Percentiles rank a stretch among this genome's conserved stretches.
Conservation (phyloP, 2,113 vertebrate species). For the Raja brachyura region DNA sequence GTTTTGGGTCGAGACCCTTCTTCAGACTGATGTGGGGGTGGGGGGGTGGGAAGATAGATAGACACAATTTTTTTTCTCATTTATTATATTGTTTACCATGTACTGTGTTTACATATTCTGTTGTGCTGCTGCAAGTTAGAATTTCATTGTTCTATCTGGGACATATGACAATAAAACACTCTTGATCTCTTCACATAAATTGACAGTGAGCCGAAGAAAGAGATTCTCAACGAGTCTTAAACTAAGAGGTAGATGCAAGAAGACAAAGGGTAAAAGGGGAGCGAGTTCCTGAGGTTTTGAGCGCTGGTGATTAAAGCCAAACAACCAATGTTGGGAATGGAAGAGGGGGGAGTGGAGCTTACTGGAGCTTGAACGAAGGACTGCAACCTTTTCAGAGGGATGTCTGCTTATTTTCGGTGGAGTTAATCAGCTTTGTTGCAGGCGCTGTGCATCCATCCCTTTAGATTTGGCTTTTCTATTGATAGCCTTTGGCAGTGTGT, state of each 20-base stretch:
- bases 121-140: too few species aligned
- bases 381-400: neutral
- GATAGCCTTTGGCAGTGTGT: slow-evolving; percentile 9
- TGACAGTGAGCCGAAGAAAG: neutral
- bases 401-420: neutral
- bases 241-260: neutral
- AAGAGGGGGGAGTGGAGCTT: neutral
- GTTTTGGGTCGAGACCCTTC: too few species aligned
- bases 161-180: too few species aligned
- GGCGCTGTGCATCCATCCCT: neutral
- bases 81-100: too few species aligned
- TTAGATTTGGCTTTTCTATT: slow-evolving; percentile 6
- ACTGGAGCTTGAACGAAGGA: neutral
- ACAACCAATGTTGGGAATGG: neutral
- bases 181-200: neutral
- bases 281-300: neutral
- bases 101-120: too few species aligned
- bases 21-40: too few species aligned
- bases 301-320: neutral
- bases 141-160: too few species aligned
- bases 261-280: neutral
- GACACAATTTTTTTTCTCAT: too few species aligned
- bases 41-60: too few species aligned
- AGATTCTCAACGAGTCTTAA: neutral
- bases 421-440: slow-evolving; percentile 3